Percentiles rank a stretch among this genome's conserved stretches.
These are phyloP conservation scores for Cyrtorhinus lividipennis DNA, from an alignment of 1,140 invertebrate genomes.

Conservation along the genomic window DNA sequence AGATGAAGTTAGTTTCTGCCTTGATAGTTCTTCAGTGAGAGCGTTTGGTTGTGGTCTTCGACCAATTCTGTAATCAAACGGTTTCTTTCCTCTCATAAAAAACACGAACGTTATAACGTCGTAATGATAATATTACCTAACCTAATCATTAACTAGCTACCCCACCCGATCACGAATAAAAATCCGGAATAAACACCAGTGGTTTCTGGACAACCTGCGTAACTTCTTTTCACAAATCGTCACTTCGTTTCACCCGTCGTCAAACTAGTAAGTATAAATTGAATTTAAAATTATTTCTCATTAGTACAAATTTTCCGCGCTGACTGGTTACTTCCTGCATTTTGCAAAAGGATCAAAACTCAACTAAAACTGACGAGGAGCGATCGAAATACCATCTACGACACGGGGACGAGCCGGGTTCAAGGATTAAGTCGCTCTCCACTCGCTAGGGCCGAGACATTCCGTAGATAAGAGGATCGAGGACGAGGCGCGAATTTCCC, in stretches of 20 bases:
- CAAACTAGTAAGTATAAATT: neutral
- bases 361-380: neutral
- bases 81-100: neutral
- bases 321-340: neutral
- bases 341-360: neutral
- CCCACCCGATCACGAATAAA: neutral
- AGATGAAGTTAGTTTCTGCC: neutral
- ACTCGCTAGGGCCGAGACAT: too few relatives aligned
- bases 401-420: neutral
- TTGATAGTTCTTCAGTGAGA: neutral
- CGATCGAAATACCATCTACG: neutral
- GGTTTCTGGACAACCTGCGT: neutral
- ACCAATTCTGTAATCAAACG: neutral
- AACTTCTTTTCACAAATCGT: neutral
- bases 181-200: neutral
- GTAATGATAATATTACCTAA: neutral
- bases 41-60: neutral
- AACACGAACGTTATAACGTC: too few relatives aligned
- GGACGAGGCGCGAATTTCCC: too few relatives aligned
- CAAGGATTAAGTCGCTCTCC: neutral
- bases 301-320: too few relatives aligned
- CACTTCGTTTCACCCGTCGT: neutral
- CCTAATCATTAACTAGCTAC: neutral
- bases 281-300: neutral
- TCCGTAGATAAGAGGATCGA: too few relatives aligned